Conservation (phyloP, 1,140 invertebrate species). For the Heliconius himera region DNA sequence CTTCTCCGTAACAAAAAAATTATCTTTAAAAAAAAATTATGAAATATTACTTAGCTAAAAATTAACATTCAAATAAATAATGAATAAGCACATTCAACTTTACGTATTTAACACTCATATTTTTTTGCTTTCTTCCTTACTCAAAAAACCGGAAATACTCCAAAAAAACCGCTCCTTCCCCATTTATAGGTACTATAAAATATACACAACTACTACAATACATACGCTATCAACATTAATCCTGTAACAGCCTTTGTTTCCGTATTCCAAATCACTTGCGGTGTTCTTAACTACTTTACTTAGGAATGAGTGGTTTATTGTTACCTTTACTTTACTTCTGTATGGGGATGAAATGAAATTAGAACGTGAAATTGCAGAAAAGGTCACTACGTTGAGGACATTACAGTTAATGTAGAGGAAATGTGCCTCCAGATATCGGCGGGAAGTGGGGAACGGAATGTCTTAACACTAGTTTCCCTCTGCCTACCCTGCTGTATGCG, state of each 20-base stretch:
- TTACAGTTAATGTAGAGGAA: background rate
- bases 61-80: no score
- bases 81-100: no score
- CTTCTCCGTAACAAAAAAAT: no score
- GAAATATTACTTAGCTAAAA: no score
- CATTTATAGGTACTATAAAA: background rate
- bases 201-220: background rate
- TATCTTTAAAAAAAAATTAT: no score
- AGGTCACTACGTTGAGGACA: background rate
- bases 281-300: conserved; percentile 38
- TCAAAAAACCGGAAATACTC: no score
- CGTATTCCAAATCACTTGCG: conserved; percentile 33
- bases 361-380: background rate
- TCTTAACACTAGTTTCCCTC: no score
- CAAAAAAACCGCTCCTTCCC: no score
- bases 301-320: conserved; percentile 35
- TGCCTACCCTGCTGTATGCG: background rate
- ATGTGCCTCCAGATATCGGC: no score
- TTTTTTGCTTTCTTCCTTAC: no score
- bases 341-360: conserved; percentile 1
- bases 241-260: conserved; percentile 38
- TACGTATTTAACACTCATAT: no score
- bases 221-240: conserved; percentile 34
- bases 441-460: no score
- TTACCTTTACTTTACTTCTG: conserved; percentile 18